Evolutionary conservation across 2,888 invertebrate species (phyloP), one percentile per base, ranked within the genome.

Genomic region (Stenodema calcarata): DNA sequence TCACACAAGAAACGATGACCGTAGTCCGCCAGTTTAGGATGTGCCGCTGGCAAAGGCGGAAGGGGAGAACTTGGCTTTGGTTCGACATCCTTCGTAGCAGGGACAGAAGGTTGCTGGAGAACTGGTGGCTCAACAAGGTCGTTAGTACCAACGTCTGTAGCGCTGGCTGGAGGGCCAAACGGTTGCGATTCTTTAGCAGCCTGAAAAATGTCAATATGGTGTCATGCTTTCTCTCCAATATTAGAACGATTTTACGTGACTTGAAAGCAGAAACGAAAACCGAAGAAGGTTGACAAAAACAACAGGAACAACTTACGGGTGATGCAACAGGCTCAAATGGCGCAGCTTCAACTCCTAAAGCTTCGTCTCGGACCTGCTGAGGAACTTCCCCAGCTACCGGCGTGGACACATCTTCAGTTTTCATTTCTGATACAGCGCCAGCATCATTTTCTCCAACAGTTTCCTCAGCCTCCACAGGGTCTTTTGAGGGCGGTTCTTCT

Each of bases 1-100:
- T 87, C 87, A 42, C 54, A 54, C 18, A 14, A 47, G 84, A 84
- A 87, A 27, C 87, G 83, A 44, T 87, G 84, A 16, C 83, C 82
- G n/a, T 80, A 80, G 80, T 80, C 80, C 7, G 80, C 47, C 0
- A 54, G 30, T 28, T 50, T 30, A 6, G 27, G 35, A 27, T 35
- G 42, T 4, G 47, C 27, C 3, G 54, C 11, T 3, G 80, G 54
- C 54, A 54, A 28, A 18, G 70, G 70, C 1, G 42, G 42, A 28
- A 18, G 27, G 0, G 44, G 78, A 44, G 78, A 35, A 54, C 54
- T 62, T 62, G 62, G 16, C 12, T 4, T 9, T 28, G 73, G 73
- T 14, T 75, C 73, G 35, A n/a, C 11, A 12, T 14, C 14, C 27
- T 18, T n/a, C 11, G 30, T 30, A 18, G 16, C 35, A n/a, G 41